Evolutionary conservation across 2,113 vertebrate species (phyloP).

Genomic region (Tragelaphus strepsiceros): DNA sequence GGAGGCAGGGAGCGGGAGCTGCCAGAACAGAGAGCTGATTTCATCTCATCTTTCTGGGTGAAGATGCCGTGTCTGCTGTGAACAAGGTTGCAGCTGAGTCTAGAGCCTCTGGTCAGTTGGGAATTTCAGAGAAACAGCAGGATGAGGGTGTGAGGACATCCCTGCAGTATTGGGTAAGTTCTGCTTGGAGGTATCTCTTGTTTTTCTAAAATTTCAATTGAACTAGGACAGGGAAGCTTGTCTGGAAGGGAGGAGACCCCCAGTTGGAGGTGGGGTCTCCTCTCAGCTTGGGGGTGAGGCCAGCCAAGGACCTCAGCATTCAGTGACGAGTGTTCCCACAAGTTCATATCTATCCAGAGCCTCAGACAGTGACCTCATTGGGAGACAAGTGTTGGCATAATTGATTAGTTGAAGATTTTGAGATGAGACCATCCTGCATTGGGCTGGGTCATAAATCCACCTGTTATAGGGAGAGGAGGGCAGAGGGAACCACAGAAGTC

Average conservation of each 20-base stretch:
- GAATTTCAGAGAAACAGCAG: not conserved
- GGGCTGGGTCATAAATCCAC: not conserved
- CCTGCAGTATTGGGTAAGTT: fast-evolving
- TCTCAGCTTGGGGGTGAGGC: not conserved
- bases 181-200: not conserved
- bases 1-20: not conserved
- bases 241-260: not conserved
- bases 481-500: not conserved
- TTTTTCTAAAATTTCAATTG: not conserved
- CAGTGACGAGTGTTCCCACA: no score
- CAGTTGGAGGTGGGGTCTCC: not conserved
- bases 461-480: no score
- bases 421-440: not conserved
- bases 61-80: not conserved
- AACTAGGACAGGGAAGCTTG: not conserved
- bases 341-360: not conserved
- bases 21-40: not conserved
- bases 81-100: not conserved
- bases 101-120: fast-evolving
- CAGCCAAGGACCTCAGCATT: not conserved
- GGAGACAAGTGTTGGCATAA: not conserved
- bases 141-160: fast-evolving
- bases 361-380: not conserved
- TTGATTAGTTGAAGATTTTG: not conserved
- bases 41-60: not conserved